phyloP scores from a whole-genome alignment of 92 coral and sea anemone genomes.

The Actinostola sp. region DNA sequence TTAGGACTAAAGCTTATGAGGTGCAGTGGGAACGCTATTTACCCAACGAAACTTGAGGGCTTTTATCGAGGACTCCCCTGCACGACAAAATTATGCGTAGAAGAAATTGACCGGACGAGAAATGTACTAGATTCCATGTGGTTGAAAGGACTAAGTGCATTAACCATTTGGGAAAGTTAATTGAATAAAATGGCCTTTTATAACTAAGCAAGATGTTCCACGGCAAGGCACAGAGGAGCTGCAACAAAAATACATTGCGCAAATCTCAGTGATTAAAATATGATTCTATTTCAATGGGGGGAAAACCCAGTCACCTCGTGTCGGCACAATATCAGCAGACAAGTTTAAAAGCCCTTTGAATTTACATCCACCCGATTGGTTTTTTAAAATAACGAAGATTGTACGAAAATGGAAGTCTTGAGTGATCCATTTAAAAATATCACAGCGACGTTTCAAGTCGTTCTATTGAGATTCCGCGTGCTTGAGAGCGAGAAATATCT shows the following conservation, averaged over 20 bases:
- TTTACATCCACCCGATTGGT: not conserved
- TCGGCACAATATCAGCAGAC: conserved; percentile 4
- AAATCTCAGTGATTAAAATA: not conserved
- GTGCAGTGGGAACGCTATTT: not conserved
- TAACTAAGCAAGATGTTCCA: not conserved
- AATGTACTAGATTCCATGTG: not conserved
- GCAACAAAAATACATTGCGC: not conserved
- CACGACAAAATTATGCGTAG: not conserved
- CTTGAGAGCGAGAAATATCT: too few species aligned
- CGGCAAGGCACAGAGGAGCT: not conserved
- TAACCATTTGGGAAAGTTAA: conserved; percentile 14
- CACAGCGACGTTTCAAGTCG: not conserved
- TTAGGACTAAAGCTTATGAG: not conserved
- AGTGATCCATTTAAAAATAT: conserved; percentile 13
- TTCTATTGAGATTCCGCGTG: conserved; percentile 3
- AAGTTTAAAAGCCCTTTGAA: conserved; percentile 2
- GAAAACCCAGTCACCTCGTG: too few species aligned
- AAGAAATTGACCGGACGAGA: not conserved
- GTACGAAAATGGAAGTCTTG: conserved; percentile 10
- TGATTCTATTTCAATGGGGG: too few species aligned
- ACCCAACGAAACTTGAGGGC: too few species aligned
- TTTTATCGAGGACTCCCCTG: not conserved
- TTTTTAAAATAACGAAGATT: conserved; percentile 7
- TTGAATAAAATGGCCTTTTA: conserved; percentile 14
- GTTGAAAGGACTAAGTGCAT: conserved; percentile 2